Base-by-base conservation (phyloP, 2,797 vertebrate species). In the Cottoperca gobio region DNA sequence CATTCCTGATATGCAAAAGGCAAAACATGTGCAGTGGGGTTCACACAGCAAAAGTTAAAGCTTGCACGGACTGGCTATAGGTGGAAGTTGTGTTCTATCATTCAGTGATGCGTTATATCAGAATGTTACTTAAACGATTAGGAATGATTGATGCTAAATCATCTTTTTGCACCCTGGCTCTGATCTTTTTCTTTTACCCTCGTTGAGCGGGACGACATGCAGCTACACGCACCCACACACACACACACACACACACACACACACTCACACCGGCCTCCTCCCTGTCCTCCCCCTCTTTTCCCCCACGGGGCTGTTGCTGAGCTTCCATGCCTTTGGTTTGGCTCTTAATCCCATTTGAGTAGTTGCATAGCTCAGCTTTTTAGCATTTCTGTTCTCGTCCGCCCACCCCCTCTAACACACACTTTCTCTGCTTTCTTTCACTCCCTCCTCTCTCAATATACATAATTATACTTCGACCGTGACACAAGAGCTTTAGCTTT, bases 331-430 rank as follows among this genome's bases (percentile, higher is more conserved):
- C 43, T 23, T 73, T 75, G 74, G 75, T 65, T 89, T 76, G 76
- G 57, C 64, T 76, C 72, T 61, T 90, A 79, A 86, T 84, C 81
- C 73, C 8, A n/a, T 78, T 80, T 54, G 68, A 88, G 82, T 79
- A 91, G 85, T 79, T 79, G 64, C 86, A 89, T 86, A 89, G 84
- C 82, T 91, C 66, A 78, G 75, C 83, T 88, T 89, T 90, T 89
- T 80, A 48, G 70, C 65, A 84, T 88, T 88, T 88, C 71, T 86
- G 35, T 71, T 81, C 78, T 72, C 4, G 4, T 61, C 53, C 6
- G 4, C 67, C 65, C 31, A 8, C 46, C 35, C 14, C 21, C 35
- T 37, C 63, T 1, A 67, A 60, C 6, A 53, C 9, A 37, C 60
- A 50, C 68, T 74, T 76, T 73, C 73, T 54, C 42, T 24, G 7